Percentiles rank a stretch among this genome's conserved stretches.
phyloP scores from a whole-genome alignment of 2,797 vertebrate genomes.

The Fistularia tabacaria region DNA sequence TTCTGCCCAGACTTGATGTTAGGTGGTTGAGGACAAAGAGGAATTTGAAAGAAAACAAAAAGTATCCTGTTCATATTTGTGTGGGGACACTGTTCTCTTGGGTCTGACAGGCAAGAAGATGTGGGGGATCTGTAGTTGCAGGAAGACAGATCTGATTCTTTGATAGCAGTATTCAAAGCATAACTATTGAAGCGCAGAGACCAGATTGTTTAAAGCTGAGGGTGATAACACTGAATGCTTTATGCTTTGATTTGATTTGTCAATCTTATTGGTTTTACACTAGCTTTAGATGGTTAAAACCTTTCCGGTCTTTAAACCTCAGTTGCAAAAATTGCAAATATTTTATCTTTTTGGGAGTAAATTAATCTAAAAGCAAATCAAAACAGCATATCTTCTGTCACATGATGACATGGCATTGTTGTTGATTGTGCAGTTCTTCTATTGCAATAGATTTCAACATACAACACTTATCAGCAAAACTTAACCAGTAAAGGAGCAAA shows the following conservation, averaged over 20 bases:
- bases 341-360: too few relatives aligned
- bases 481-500: too few relatives aligned
- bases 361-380: too few relatives aligned
- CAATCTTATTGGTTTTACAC: slow-evolving; percentile 16
- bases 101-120: not conserved
- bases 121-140: slow-evolving; percentile 21
- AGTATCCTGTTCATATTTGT: slow-evolving; percentile 2
- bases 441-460: too few relatives aligned
- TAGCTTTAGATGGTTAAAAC: not conserved
- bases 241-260: slow-evolving; percentile 14
- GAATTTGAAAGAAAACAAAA: slow-evolving; percentile 24
- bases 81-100: slow-evolving; percentile 13
- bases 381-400: too few relatives aligned
- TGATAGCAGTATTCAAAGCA: slow-evolving; percentile 29
- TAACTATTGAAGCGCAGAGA: slow-evolving; percentile 5
- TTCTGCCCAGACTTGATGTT: slow-evolving; percentile 9
- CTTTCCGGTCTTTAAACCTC: too few relatives aligned
- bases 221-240: slow-evolving; percentile 37
- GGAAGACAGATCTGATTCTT: slow-evolving; percentile 34
- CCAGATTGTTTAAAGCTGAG: slow-evolving; percentile 19
- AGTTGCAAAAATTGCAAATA: too few relatives aligned
- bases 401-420: too few relatives aligned
- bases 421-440: too few relatives aligned
- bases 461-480: too few relatives aligned
- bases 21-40: slow-evolving; percentile 10